phyloP scores from a whole-genome alignment of 1,140 invertebrate genomes.

The Luehdorfia chinensis region DNA sequence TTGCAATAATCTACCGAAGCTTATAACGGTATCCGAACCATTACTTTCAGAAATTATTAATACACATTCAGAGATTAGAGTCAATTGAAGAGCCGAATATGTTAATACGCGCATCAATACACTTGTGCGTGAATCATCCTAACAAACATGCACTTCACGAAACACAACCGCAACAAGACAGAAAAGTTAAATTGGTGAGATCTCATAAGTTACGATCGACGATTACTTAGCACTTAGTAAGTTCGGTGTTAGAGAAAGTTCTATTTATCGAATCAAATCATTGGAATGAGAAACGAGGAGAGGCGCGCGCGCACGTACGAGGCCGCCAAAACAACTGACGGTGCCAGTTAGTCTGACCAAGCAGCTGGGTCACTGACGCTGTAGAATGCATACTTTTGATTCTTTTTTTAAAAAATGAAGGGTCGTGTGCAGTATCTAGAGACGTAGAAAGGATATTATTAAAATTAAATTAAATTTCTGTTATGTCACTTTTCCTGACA shows the following conservation, averaged over 20 bases:
- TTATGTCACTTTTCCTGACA: too few relatives aligned
- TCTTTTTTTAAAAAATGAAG: constrained; percentile 8
- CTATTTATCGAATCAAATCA: neutral
- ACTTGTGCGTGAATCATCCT: neutral
- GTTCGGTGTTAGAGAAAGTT: constrained; percentile 5
- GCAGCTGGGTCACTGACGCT: constrained; percentile 43
- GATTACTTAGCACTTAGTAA: neutral
- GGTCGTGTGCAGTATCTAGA: constrained; percentile 1
- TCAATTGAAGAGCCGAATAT: neutral
- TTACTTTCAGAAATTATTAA: too few relatives aligned
- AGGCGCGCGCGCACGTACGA: constrained; percentile 45
- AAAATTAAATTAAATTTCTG: neutral
- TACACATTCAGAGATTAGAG: neutral
- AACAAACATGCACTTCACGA: too few relatives aligned
- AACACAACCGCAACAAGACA: too few relatives aligned
- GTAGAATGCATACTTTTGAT: constrained; percentile 22
- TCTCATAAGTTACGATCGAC: neutral
- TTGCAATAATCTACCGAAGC: constrained; percentile 15
- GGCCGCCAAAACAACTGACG: constrained; percentile 64
- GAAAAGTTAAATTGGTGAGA: too few relatives aligned
- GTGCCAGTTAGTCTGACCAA: constrained; percentile 54
- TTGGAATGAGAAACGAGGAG: constrained; percentile 2
- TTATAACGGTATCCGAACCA: constrained; percentile 13
- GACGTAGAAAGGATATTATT: too few relatives aligned
- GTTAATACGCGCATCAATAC: constrained; percentile 4